Conservation (phyloP, 1,140 invertebrate genomes). For the Venturia canescens region DNA sequence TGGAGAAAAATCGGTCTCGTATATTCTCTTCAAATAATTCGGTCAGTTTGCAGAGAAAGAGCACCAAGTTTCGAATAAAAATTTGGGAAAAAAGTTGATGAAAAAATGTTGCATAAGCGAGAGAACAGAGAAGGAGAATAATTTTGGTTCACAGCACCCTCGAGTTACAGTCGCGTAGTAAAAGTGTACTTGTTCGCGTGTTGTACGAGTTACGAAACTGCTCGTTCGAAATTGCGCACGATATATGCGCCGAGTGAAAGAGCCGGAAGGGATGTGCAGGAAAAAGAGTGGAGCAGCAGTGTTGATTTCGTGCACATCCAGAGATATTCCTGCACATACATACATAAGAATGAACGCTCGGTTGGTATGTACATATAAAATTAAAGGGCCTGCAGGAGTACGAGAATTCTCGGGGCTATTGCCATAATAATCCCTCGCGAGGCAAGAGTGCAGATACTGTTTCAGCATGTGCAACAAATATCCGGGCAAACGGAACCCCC, state of each 20-base stretch:
- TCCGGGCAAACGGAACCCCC: not conserved
- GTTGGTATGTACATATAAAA: not conserved
- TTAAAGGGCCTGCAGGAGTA: not conserved
- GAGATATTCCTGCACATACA: too few relatives aligned
- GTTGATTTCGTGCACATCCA: too few relatives aligned
- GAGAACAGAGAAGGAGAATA: too few relatives aligned
- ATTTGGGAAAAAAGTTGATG: too few relatives aligned
- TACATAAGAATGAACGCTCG: not conserved
- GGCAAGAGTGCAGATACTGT: not conserved
- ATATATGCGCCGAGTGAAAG: not conserved
- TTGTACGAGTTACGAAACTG: conserved; percentile 6
- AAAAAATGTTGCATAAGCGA: too few relatives aligned
- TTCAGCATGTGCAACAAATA: conserved; percentile 9
- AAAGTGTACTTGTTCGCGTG: conserved; percentile 22
- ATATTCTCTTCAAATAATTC: too few relatives aligned
- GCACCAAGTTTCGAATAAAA: too few relatives aligned
- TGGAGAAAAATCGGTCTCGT: too few relatives aligned
- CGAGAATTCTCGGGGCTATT: conserved; percentile 26
- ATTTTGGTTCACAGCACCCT: too few relatives aligned
- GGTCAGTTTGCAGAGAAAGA: too few relatives aligned
- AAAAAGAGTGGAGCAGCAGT: too few relatives aligned
- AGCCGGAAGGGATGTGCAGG: not conserved
- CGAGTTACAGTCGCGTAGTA: not conserved
- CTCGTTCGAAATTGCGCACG: conserved; percentile 10
- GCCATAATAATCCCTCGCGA: conserved; percentile 16